Evolutionary conservation across 1,140 invertebrate genomes (phyloP).

Genomic region (Anastrepha obliqua): DNA sequence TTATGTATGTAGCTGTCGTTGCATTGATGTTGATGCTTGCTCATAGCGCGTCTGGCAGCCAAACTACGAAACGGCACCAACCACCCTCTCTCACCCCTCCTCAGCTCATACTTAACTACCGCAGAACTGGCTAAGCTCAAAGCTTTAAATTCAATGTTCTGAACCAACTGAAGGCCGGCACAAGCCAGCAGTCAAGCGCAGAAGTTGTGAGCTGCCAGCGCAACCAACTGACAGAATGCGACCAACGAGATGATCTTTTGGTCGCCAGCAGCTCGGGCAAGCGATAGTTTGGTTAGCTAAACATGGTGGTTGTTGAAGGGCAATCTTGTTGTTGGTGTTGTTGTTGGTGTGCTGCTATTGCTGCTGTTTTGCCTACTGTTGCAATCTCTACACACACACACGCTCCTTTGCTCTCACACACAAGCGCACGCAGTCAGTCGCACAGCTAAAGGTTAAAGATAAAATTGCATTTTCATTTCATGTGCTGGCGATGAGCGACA

Average conservation of each 20-base stretch:
- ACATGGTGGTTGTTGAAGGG: slow-evolving; percentile 49
- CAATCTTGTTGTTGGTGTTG: slow-evolving; percentile 25
- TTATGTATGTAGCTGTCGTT: slow-evolving; percentile 39
- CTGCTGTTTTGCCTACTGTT: slow-evolving; percentile 25
- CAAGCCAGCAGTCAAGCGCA: slow-evolving; percentile 70
- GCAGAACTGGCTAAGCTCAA: not conserved
- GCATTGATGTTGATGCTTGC: slow-evolving; percentile 29
- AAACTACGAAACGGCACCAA: not conserved
- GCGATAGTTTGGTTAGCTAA: not conserved
- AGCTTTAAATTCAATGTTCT: not conserved
- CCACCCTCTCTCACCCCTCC: not conserved
- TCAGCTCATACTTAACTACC: slow-evolving; percentile 3
- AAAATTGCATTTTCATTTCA: slow-evolving; percentile 53
- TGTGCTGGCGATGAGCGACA: slow-evolving; percentile 44
- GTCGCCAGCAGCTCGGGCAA: not conserved
- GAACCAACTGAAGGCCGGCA: slow-evolving; percentile 68
- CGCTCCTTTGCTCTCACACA: not conserved
- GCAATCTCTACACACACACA: not conserved
- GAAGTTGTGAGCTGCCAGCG: slow-evolving; percentile 66
- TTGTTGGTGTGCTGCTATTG: slow-evolving; percentile 43
- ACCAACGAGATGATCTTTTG: slow-evolving; percentile 55
- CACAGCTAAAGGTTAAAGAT: slow-evolving; percentile 54
- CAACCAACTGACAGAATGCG: slow-evolving; percentile 56
- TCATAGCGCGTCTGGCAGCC: not conserved
- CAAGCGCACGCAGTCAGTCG: not conserved